Percentiles rank a stretch among this genome's conserved stretches.
phyloP scores from a whole-genome alignment of 2,797 vertebrate genomes.

The Emys orbicularis region DNA sequence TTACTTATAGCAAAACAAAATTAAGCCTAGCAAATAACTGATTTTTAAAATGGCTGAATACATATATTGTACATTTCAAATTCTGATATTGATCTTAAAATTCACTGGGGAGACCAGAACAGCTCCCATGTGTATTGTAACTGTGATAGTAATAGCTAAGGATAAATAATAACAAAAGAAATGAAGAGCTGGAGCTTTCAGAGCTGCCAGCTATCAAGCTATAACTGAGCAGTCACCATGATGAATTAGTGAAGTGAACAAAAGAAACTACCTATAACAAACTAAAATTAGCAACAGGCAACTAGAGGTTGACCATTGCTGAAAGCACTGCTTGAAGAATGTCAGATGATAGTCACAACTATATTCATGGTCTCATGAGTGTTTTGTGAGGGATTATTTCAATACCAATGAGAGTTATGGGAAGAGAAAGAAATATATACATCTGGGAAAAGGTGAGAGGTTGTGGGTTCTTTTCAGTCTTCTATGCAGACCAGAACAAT shows the following conservation, averaged over 20 bases:
- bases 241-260: background rate
- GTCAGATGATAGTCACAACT: background rate
- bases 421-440: background rate
- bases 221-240: background rate
- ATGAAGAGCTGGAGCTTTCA: background rate
- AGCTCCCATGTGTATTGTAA: background rate
- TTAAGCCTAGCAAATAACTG: background rate
- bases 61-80: rapidly evolving
- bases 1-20: background rate
- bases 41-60: background rate
- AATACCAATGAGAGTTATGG: background rate
- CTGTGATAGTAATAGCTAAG: background rate
- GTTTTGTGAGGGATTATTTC: background rate
- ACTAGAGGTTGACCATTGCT: background rate
- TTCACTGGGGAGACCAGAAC: background rate
- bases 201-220: background rate
- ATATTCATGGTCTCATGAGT: background rate
- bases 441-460: background rate
- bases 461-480: background rate
- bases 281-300: background rate
- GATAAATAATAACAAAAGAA: background rate
- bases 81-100: background rate
- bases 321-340: background rate
- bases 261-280: background rate
- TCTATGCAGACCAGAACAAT: background rate